Percentiles rank a stretch among this genome's conserved stretches.
phyloP scores from a whole-genome alignment of 2,797 vertebrate species.

The Allobates femoralis region DNA sequence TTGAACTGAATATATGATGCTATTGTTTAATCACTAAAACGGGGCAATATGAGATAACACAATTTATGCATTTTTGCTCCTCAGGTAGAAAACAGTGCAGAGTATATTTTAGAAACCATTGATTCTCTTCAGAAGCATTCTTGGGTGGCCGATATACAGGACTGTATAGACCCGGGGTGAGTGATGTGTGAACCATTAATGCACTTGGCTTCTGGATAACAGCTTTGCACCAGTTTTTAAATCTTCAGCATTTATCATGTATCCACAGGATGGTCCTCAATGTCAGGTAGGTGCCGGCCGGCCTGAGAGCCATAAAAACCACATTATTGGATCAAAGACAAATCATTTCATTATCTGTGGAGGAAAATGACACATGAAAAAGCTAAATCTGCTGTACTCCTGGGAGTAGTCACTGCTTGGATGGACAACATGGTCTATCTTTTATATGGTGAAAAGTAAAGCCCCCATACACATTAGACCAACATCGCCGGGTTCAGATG shows the following conservation, averaged over 20 bases:
- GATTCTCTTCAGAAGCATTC: slow-evolving; percentile 99
- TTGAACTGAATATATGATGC: not conserved
- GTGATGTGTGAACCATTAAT: slow-evolving; percentile 36
- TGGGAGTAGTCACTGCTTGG: no score
- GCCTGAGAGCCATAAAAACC: no score
- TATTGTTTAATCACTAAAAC: not conserved
- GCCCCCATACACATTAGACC: no score
- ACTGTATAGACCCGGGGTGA: slow-evolving; percentile 96
- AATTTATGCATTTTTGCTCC: slow-evolving; percentile 6
- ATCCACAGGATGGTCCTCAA: not conserved
- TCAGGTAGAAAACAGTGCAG: slow-evolving; percentile 93
- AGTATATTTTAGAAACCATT: slow-evolving; percentile 98
- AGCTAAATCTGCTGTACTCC: no score
- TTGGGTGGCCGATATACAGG: slow-evolving; percentile 98
- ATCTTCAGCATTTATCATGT: not conserved
- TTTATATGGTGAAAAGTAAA: no score
- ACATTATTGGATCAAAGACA: no score
- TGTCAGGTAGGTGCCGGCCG: no score
- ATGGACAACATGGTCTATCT: no score
- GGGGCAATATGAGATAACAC: not conserved
- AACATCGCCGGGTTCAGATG: no score
- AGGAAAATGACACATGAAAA: no score
- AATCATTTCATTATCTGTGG: no score
- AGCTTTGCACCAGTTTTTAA: not conserved
- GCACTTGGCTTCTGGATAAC: not conserved